These are phyloP conservation scores for Pristionchus pacificus DNA, from an alignment of 1,140 invertebrate species.

Conservation along the genomic window DNA sequence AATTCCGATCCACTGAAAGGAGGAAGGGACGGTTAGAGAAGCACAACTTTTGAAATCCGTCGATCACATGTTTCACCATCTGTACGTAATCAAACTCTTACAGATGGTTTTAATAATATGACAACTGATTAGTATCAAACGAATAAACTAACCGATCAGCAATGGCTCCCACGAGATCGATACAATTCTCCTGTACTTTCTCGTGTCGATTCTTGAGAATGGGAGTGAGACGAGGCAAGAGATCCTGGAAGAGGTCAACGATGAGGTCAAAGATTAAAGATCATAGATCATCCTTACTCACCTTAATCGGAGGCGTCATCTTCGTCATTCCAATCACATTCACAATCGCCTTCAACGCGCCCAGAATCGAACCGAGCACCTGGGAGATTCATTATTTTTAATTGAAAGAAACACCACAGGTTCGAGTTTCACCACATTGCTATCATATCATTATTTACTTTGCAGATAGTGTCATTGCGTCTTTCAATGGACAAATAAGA, in stretches of 20 bases:
- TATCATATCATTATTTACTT: too few species aligned
- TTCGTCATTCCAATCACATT: constrained; percentile 99
- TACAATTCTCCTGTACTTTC: constrained; percentile 98
- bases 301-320: constrained; percentile 99
- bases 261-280: background rate
- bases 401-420: too few species aligned
- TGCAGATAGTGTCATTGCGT: too few species aligned
- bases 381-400: background rate
- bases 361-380: constrained; percentile 95
- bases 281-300: too few species aligned
- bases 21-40: background rate
- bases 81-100: too few species aligned
- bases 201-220: constrained; percentile 80
- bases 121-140: background rate
- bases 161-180: constrained; percentile 95
- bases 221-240: constrained; percentile 77
- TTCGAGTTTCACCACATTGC: too few species aligned
- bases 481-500: too few species aligned
- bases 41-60: too few species aligned
- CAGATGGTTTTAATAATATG: too few species aligned
- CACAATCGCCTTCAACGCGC: constrained; percentile 94
- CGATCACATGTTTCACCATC: too few species aligned
- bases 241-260: background rate
- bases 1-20: constrained; percentile 79
- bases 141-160: constrained; percentile 71